phyloP scores from a whole-genome alignment of 2,888 invertebrate species.

The Eupithecia dodoneata region DNA sequence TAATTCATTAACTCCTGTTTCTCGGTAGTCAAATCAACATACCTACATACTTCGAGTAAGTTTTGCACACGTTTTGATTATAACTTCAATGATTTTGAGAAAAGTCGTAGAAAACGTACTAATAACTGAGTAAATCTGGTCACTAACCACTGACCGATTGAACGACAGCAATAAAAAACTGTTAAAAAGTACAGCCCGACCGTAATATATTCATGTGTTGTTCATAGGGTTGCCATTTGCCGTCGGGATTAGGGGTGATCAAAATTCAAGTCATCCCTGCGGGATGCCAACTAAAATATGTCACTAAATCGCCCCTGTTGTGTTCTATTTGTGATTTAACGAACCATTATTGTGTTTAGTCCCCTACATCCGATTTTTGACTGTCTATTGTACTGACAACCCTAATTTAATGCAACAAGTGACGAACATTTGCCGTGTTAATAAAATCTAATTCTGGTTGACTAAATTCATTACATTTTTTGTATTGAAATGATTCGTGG shows the following conservation, averaged over 20 bases:
- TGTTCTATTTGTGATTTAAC: constrained; percentile 72
- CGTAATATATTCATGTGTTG: background rate
- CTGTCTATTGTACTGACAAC: constrained; percentile 56
- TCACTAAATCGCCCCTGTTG: constrained; percentile 54
- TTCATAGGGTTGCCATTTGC: constrained; percentile 47
- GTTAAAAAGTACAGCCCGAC: background rate
- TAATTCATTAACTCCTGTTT: background rate
- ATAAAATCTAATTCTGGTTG: constrained; percentile 31
- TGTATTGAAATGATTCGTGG: background rate
- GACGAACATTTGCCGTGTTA: constrained; percentile 44
- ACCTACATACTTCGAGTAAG: background rate
- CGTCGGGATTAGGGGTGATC: constrained; percentile 52
- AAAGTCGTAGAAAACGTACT: background rate
- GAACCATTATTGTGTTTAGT: constrained; percentile 77
- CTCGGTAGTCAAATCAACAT: background rate
- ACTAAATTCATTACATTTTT: constrained; percentile 18
- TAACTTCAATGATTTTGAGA: background rate
- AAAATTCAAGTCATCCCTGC: constrained; percentile 56
- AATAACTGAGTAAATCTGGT: background rate
- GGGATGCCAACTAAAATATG: constrained; percentile 64
- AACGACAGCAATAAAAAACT: background rate
- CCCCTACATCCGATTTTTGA: constrained; percentile 73
- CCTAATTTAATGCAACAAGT: constrained; percentile 66
- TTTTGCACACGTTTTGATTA: too few relatives aligned
- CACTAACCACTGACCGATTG: background rate